A percentile compares a stretch with the other conserved stretches of the same genome.
These are phyloP conservation scores for Thalassarche chlororhynchos DNA, from an alignment of 2,113 vertebrate genomes.

Conservation along the genomic window DNA sequence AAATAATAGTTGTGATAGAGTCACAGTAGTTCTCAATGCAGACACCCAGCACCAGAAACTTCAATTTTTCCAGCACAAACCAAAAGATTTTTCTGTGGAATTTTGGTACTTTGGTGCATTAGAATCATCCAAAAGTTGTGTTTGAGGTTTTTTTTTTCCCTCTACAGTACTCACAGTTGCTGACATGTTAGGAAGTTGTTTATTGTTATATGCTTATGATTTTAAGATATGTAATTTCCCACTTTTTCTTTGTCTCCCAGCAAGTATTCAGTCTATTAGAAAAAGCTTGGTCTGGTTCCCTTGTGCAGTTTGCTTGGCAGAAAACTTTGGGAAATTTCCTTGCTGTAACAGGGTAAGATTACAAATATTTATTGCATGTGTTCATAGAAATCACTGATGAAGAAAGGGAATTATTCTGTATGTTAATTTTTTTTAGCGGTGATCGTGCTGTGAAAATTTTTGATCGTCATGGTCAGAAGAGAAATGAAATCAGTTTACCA, in stretches of 20 bases:
- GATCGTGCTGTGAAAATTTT: constrained; percentile 93
- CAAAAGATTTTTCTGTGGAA: not conserved
- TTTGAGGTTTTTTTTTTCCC: not conserved
- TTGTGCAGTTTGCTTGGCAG: constrained; percentile 91
- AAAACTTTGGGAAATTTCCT: constrained; percentile 92
- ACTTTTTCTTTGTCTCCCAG: constrained; percentile 69
- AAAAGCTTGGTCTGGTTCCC: constrained; percentile 81
- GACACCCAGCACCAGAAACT: not conserved
- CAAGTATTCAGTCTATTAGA: constrained; percentile 88
- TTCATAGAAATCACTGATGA: not conserved
- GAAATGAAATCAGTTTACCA: constrained; percentile 88
- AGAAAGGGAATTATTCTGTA: not conserved
- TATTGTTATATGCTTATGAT: not conserved
- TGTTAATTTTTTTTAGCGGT: constrained; percentile 74
- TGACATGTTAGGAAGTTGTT: not conserved
- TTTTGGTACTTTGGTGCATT: not conserved
- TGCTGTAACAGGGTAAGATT: constrained; percentile 92
- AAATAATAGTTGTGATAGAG: not conserved
- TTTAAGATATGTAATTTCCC: not conserved
- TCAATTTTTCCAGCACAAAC: not conserved
- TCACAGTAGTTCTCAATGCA: not conserved
- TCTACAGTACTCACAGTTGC: not conserved
- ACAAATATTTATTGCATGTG: not conserved
- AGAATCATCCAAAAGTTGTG: not conserved
- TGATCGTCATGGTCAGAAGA: constrained; percentile 96